Conservation (phyloP, 1,140 invertebrate genomes). For the Brachionus asplanchnoidis region DNA sequence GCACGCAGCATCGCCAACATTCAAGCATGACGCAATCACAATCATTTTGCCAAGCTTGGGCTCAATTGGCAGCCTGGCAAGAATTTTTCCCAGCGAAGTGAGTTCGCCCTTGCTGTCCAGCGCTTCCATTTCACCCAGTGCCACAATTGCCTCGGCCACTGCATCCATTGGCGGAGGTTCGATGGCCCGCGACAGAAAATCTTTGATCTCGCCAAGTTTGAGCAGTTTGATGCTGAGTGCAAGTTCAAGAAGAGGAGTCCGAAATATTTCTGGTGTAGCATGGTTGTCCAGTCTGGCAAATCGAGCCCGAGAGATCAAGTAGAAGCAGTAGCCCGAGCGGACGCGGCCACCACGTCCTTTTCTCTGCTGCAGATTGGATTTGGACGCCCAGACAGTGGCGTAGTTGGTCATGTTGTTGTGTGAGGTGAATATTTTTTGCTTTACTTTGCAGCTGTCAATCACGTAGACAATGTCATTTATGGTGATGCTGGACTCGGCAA, state of each 20-base stretch:
- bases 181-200: slow-evolving; percentile 59
- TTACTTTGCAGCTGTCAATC: slow-evolving; percentile 57
- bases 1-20: slow-evolving; percentile 47
- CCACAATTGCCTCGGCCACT: slow-evolving; percentile 56
- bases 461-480: slow-evolving; percentile 58
- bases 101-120: slow-evolving; percentile 58
- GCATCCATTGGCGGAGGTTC: slow-evolving; percentile 60
- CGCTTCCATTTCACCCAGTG: slow-evolving; percentile 58
- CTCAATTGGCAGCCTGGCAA: slow-evolving; percentile 59
- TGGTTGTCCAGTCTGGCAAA: slow-evolving; percentile 48
- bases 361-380: slow-evolving; percentile 65
- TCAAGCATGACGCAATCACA: slow-evolving; percentile 57
- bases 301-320: slow-evolving; percentile 62
- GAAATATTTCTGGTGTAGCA: slow-evolving; percentile 77
- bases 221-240: slow-evolving; percentile 59
- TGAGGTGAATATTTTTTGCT: slow-evolving; percentile 48
- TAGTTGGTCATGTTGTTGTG: slow-evolving; percentile 59
- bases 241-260: slow-evolving; percentile 82
- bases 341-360: slow-evolving; percentile 67
- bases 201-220: slow-evolving; percentile 46
- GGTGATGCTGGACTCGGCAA: slow-evolving; percentile 60
- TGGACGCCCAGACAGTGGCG: slow-evolving; percentile 60
- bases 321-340: slow-evolving; percentile 71
- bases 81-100: slow-evolving; percentile 57
- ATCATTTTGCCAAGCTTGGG: slow-evolving; percentile 60